Conservation (phyloP, 2,888 invertebrate genomes). For the Cephus spinipes region DNA sequence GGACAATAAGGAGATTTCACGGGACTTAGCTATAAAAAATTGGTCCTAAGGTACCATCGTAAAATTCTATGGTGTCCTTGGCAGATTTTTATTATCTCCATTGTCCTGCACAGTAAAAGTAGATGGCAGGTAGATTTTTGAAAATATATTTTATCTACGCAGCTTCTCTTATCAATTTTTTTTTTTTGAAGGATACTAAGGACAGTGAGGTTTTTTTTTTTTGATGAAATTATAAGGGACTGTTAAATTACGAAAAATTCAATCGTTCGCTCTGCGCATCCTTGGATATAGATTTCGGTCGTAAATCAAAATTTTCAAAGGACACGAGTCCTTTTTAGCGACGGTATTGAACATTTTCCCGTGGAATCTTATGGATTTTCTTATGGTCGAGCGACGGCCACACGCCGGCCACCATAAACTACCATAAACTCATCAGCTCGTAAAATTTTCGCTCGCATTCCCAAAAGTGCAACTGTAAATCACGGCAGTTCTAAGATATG, state of each 20-base stretch:
- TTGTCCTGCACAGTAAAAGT: not conserved
- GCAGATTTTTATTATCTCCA: slow-evolving; percentile 8
- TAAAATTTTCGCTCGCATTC: slow-evolving; percentile 50
- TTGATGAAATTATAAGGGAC: not conserved
- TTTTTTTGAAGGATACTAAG: not conserved
- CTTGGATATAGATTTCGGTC: not conserved
- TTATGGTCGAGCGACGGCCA: slow-evolving; percentile 59
- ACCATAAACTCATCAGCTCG: slow-evolving; percentile 57
- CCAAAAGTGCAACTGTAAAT: slow-evolving; percentile 38
- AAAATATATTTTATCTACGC: not conserved
- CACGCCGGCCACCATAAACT: slow-evolving; percentile 61
- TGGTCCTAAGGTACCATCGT: slow-evolving; percentile 42
- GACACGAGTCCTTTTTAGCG: not conserved
- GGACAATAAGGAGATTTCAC: slow-evolving; percentile 42
- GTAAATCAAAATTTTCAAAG: not conserved
- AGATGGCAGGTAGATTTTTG: not conserved
- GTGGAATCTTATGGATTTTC: slow-evolving; percentile 36
- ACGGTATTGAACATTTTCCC: not conserved
- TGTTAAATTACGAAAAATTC: not conserved
- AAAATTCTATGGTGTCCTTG: slow-evolving; percentile 39
- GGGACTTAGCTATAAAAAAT: slow-evolving; percentile 49
- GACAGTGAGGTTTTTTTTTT: not conserved
- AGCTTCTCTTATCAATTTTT: no score
- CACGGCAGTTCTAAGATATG: slow-evolving; percentile 14
- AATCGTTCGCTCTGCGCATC: not conserved